These are phyloP conservation scores for Autographa pulchrina DNA, from an alignment of 2,888 invertebrate genomes.

Conservation along the genomic window DNA sequence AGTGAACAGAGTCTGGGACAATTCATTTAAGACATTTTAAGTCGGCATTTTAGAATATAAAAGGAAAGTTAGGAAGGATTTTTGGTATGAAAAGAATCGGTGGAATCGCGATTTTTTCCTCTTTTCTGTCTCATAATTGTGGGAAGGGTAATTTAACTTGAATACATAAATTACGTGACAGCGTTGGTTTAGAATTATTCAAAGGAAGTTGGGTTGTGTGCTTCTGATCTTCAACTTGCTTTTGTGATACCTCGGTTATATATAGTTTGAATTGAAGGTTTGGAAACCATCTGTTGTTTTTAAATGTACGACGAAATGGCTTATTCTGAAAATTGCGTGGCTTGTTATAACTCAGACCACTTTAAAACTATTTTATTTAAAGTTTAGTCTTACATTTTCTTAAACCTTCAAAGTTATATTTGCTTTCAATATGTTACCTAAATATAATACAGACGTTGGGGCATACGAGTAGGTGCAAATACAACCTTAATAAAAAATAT, in stretches of 20 bases:
- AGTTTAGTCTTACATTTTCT: no score
- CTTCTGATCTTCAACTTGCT: slow-evolving; percentile 15
- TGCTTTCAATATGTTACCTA: no score
- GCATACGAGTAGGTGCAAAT: no score
- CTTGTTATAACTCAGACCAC: no score
- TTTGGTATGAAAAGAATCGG: slow-evolving; percentile 70
- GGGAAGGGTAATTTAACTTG: slow-evolving; percentile 57
- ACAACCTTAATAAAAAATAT: no score
- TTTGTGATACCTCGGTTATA: slow-evolving; percentile 10
- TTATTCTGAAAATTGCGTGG: no score
- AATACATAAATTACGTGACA: slow-evolving; percentile 50
- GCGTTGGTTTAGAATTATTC: slow-evolving; percentile 24
- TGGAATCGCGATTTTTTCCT: slow-evolving; percentile 63
- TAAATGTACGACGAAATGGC: no score
- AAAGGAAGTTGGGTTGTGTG: slow-evolving; percentile 19
- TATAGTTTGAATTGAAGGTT: background rate
- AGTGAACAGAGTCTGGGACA: slow-evolving; percentile 69
- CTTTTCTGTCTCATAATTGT: slow-evolving; percentile 60
- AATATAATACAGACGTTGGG: no score
- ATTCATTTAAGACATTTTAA: slow-evolving; percentile 80
- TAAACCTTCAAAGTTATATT: no score
- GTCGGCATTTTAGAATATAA: slow-evolving; percentile 68
- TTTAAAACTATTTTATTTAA: no score
- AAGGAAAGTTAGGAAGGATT: slow-evolving; percentile 71
- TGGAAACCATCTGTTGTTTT: background rate